Conservation (phyloP, 2,888 invertebrate genomes). For the Automeris io region DNA sequence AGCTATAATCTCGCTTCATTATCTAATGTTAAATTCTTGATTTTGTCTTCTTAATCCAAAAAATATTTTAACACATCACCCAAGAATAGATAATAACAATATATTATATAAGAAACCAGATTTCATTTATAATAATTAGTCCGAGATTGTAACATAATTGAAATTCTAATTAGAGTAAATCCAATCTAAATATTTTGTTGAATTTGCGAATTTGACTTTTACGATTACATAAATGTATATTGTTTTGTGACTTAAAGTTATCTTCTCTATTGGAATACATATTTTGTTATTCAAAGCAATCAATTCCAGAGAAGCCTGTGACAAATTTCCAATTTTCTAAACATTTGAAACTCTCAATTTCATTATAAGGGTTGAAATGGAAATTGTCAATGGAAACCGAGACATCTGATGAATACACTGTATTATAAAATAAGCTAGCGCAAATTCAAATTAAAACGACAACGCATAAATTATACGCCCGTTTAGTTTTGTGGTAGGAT, state of each 20-base stretch:
- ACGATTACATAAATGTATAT: no score
- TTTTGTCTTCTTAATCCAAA: no score
- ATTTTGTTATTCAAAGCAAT: conserved; percentile 1
- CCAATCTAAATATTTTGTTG: no score
- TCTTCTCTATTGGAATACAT: background rate
- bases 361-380: conserved; percentile 4
- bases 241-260: no score
- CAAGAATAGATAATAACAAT: no score
- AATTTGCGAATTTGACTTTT: background rate
- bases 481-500: conserved; percentile 13
- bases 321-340: conserved; percentile 2
- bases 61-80: no score
- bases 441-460: conserved; percentile 6
- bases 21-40: no score
- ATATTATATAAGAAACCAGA: no score
- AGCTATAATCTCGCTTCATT: no score
- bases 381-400: conserved; percentile 6
- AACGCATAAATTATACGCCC: conserved; percentile 9
- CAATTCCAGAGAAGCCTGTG: background rate
- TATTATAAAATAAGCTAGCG: conserved; percentile 1
- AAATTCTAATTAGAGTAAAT: no score
- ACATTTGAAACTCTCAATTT: conserved; percentile 2
- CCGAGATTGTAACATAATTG: no score
- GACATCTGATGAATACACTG: conserved; percentile 1
- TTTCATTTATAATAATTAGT: no score